Evolutionary conservation across 2,113 vertebrate genomes (phyloP), one percentile per base, ranked within the genome.

Genomic region (Clarias batrachus): DNA sequence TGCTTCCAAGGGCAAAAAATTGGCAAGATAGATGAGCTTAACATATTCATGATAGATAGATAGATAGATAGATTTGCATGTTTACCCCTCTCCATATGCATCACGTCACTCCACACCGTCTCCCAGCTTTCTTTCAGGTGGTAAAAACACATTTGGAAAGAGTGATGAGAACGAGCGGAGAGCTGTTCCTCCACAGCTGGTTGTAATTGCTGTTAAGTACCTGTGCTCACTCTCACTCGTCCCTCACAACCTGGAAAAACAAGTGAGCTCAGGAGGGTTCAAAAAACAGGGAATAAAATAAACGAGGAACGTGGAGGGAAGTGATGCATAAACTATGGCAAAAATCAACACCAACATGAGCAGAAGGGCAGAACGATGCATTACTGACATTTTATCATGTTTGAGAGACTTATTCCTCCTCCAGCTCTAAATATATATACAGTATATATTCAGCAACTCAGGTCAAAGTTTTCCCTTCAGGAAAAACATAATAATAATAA

Each of bases 161-260:
- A 92, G 92, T 94, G 93, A 94, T 92, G 93, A 89, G 84, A 90
- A 87, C 91, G 87, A 90, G 88, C 87, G 92, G 87, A 90, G 91
- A 92, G 92, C 91, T 90, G 88, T 66, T 90, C 91, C 87, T 93
- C 94, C 93, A 93, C 87, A 88, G 88, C 85, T 93, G 90, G 90
- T 90, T 93, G 92, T 93, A 91, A 93, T 93, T 92, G 91, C 93
- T 92, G 91, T 94, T 93, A 93, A 92, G 91, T 92, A 91, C 88
- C 92, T 94, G 93, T 93, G 92, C 93, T 81, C 89, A 82, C 89
- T 90, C 87, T 90, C 59, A 90, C 90, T 91, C 83, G 83, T 91
- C 88, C 70, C 81, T 91, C 85, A 27, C 60, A 33, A 88, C 88
- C 88, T 92, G 89, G 88, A 93, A 93, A 94, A 93, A 93, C 90